phyloP scores from a whole-genome alignment of 2,888 invertebrate species.

The Empis stercorea region DNA sequence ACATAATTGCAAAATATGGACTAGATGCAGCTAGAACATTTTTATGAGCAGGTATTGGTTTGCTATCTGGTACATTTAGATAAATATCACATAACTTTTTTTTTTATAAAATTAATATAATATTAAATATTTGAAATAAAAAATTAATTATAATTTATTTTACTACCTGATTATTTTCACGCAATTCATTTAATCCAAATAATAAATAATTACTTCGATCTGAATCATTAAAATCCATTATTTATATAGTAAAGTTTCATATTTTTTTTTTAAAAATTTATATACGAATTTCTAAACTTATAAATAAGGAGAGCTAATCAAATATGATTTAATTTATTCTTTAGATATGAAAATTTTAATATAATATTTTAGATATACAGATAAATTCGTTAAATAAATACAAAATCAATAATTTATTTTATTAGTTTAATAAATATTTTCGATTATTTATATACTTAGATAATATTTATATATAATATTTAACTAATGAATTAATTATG shows the following conservation, averaged over 20 bases:
- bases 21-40: constrained; percentile 8
- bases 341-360: no score
- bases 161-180: constrained; percentile 2
- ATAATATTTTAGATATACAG: no score
- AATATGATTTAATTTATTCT: no score
- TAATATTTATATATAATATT: no score
- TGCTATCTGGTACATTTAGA: constrained; percentile 3
- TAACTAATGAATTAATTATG: no score
- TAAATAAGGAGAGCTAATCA: no score
- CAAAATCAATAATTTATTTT: no score
- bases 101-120: not conserved
- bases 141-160: not conserved
- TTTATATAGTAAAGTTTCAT: not conserved
- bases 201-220: constrained; percentile 1
- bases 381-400: no score
- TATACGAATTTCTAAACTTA: no score
- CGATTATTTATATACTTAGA: no score
- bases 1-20: constrained; percentile 11
- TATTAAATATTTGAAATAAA: not conserved
- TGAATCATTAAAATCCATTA: constrained; percentile 3
- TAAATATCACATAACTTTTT: constrained; percentile 11
- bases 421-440: no score
- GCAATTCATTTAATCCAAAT: constrained; percentile 3
- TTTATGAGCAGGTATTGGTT: constrained; percentile 9
- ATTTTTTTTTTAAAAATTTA: no score